Base-by-base conservation (phyloP, 2,888 invertebrate species). In the Campopleginae sp. region DNA sequence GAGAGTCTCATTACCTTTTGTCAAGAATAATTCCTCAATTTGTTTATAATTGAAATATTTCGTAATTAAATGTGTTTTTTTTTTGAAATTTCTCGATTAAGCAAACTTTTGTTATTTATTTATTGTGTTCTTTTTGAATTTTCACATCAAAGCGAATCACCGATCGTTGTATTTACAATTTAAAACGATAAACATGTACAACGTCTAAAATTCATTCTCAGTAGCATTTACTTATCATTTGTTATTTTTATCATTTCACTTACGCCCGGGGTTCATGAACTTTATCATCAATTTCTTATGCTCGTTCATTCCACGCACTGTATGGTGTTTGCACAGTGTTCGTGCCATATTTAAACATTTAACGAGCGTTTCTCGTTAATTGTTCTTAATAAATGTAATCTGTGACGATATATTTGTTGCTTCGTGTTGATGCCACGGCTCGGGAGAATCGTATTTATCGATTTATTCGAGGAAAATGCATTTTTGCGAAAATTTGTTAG, bases 251-350 rank as follows among this genome's bases (percentile, higher is more conserved):
- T 79, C 79, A 79, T 79, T 77, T 78, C 79, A 79, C 79, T 79
- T 79, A 74, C 74, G 38, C 71, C 31, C 38, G 77, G 88, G 85
- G 88, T 88, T 90, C 90, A 87, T 79, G 89, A 89, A 88, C 88
- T 89, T 89, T 87, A 87, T 90, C 58, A 27, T 58, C 88, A 83
- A 82, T 61, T 61, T 31, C 68, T 80, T 54, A 82, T 63, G 63
- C 72, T 65, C 83, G 61, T 23, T 27, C 63, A 42, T 42, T 48
- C 48, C 38, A 23, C 46, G 33, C 48, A 54, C 48, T 66, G 10
- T 54, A 23, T 58, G 27, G 4, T 12, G 27, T 19, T 65, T 54
- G 23, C 51, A 38, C 6, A 66, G 19, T 63, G 48, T 48, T 71
- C 23, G 23, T 44, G 6, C 27, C 31, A 10, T 51, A 70, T 68